Base-by-base conservation (phyloP, 2,113 vertebrate genomes). In the Nesogale talazaci region DNA sequence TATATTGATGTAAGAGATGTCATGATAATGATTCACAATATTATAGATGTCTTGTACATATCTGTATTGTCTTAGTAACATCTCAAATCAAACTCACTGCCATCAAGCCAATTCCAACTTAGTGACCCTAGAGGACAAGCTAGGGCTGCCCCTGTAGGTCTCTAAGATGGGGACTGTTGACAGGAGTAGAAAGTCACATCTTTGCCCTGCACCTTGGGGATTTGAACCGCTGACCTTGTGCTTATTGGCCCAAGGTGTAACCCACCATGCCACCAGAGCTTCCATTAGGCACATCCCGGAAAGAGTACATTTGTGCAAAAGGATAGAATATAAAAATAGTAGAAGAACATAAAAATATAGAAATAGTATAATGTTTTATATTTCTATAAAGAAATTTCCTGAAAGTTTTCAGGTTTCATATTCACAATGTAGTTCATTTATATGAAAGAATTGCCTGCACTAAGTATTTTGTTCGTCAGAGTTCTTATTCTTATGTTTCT, bases 331-430 rank as follows among this genome's bases (percentile, higher is more conserved):
- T 6, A 90, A 92, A 74, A 90, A 52, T 52, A 52, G 46, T 52
- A 5, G 10, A 52, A 52, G 46, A 10, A 52, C 14, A 46, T 52
- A 52, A 52, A 52, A 52, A 52, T 11, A 52, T 52, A 52, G 46
- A 89, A 61, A 61, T 88, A 86, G 25, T 74, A 94, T 74, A 94
- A 56, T 85, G 25, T 85, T 23, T 94, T 92, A 61, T 23, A 72
- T 69, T 82, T 95, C 38, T 85, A 40, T 85, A 34, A 90, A 76
- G 29, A 91, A 67, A 46, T 74, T 92, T 90, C 88, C 25, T 46
- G 6, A 86, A 88, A 77, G 23, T 91, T 90, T 8, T 70, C 56
- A 82, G 46, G 1, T 83, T 65, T 94, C 19, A 79, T 78, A 65
- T 34, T 93, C 63, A 90, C 17, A 92, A 69, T 11, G 14, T 79